Evolutionary conservation across 2,113 vertebrate species (phyloP).

Genomic region (Urocolius indicus): DNA sequence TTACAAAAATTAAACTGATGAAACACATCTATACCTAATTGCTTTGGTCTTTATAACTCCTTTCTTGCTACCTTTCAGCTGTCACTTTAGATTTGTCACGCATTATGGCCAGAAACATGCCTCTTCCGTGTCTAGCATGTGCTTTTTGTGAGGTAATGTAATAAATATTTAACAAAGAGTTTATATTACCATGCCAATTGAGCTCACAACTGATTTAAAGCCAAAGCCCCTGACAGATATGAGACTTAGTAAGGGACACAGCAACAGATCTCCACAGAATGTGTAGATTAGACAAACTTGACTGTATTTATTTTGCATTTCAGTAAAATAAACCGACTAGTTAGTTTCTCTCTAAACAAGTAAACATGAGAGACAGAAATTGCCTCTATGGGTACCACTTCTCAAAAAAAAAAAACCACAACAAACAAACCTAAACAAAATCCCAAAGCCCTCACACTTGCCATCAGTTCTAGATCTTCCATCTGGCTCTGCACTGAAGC

Average conservation of each 20-base stretch:
- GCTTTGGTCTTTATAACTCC: neutral
- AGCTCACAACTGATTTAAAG: slow-evolving; percentile 56
- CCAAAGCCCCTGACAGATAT: neutral
- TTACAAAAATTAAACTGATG: neutral
- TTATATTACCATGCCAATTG: slow-evolving; percentile 56
- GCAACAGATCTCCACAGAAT: neutral
- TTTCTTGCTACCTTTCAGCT: slow-evolving; percentile 17
- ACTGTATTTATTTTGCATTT: neutral
- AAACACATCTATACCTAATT: neutral
- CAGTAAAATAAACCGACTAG: neutral
- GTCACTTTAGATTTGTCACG: neutral
- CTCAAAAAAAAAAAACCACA: neutral
- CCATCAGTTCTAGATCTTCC: neutral
- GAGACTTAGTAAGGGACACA: neutral
- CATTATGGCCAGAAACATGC: neutral
- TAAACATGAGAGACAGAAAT: neutral
- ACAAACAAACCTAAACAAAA: neutral
- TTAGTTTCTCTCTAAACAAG: neutral
- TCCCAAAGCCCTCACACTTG: neutral
- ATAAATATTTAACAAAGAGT: slow-evolving; percentile 64
- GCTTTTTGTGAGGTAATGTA: slow-evolving; percentile 24
- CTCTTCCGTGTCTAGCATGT: neutral
- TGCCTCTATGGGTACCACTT: neutral
- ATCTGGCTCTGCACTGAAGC: neutral
- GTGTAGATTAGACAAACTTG: neutral